Percentiles rank a stretch among this genome's conserved stretches.
These are phyloP conservation scores for Whitmania pigra DNA, from an alignment of 1,140 invertebrate species.

Conservation along the genomic window DNA sequence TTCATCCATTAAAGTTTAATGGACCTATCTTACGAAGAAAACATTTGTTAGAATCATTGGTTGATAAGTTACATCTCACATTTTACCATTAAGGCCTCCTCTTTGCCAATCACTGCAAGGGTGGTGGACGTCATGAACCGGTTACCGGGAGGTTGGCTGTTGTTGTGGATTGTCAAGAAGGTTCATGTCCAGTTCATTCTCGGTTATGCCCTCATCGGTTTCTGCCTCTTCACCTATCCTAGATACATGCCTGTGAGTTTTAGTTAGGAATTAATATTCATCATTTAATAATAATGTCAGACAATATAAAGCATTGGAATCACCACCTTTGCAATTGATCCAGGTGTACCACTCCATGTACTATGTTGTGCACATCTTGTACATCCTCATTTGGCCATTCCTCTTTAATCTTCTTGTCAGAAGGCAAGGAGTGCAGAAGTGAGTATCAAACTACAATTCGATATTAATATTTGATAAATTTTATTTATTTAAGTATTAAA, in stretches of 20 bases:
- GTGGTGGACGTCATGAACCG: slow-evolving; percentile 31
- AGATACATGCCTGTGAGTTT: slow-evolving; percentile 42
- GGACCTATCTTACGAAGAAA: not conserved
- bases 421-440: not conserved
- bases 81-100: slow-evolving; percentile 31
- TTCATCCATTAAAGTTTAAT: too few relatives aligned
- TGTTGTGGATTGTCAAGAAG: slow-evolving; percentile 52
- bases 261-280: not conserved
- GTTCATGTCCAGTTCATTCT: slow-evolving; percentile 65
- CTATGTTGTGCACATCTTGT: slow-evolving; percentile 45
- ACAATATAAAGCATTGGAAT: slow-evolving; percentile 1
- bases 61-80: slow-evolving; percentile 33
- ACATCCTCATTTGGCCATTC: slow-evolving; percentile 21
- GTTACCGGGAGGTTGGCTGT: slow-evolving; percentile 5
- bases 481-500: too few relatives aligned
- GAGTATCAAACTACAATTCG: not conserved
- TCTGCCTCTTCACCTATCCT: slow-evolving; percentile 58
- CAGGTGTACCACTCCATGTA: slow-evolving; percentile 50
- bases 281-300: slow-evolving; percentile 4
- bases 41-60: too few relatives aligned
- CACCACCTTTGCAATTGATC: slow-evolving; percentile 38
- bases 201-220: slow-evolving; percentile 69
- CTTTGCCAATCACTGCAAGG: slow-evolving; percentile 35
- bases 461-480: too few relatives aligned
- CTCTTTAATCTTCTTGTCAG: not conserved